phyloP scores from a whole-genome alignment of 1,140 invertebrate genomes.

The Zaprionus nigranus region DNA sequence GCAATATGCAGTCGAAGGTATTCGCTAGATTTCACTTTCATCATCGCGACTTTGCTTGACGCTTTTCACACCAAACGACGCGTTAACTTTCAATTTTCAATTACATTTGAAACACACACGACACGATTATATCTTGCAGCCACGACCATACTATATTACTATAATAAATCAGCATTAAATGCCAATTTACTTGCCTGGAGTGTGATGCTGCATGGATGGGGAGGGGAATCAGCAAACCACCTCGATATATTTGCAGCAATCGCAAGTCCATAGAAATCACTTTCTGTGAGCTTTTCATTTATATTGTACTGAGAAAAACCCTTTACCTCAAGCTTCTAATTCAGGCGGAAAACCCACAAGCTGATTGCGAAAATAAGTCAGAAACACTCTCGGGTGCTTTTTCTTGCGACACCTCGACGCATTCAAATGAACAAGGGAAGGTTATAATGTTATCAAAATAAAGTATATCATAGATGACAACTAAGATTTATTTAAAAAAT shows the following conservation, averaged over 20 bases:
- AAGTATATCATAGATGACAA: not conserved
- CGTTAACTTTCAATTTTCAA: constrained; percentile 54
- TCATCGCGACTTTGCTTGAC: constrained; percentile 8
- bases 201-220: not conserved
- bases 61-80: not conserved
- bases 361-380: not conserved
- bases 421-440: not conserved
- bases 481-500: no score
- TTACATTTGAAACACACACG: constrained; percentile 26
- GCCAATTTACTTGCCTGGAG: constrained; percentile 9
- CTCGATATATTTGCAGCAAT: constrained; percentile 12
- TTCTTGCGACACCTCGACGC: not conserved
- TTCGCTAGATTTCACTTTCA: constrained; percentile 46
- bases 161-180: constrained; percentile 36
- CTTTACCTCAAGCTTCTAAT: not conserved
- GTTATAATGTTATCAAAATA: not conserved
- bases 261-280: constrained; percentile 11
- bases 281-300: constrained; percentile 9
- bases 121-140: constrained; percentile 9
- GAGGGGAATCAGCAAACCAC: not conserved
- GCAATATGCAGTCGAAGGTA: not conserved
- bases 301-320: not conserved
- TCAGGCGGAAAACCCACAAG: not conserved
- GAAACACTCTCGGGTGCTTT: constrained; percentile 1
- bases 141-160: constrained; percentile 9